These are phyloP conservation scores for Oriolus oriolus DNA, from an alignment of 2,113 vertebrate species.

Conservation along the genomic window DNA sequence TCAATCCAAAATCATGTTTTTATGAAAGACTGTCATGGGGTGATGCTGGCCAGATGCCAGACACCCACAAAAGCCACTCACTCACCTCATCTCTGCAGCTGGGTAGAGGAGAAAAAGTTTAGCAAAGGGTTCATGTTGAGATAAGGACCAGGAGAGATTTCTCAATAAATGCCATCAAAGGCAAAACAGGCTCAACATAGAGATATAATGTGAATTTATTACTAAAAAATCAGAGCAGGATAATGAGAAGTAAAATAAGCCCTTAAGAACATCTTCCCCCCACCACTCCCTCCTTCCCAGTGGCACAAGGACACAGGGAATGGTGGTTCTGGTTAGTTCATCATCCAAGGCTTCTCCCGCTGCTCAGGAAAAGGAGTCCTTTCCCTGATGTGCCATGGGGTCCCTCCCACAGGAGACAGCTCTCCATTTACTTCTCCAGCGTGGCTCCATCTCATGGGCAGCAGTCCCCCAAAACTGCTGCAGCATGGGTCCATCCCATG, in stretches of 20 bases:
- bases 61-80: background rate
- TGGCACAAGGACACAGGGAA: rapidly evolving
- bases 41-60: background rate
- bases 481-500: rapidly evolving
- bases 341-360: rapidly evolving
- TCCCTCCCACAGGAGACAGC: background rate
- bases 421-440: rapidly evolving
- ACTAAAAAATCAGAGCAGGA: background rate
- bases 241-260: background rate
- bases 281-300: background rate
- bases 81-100: background rate
- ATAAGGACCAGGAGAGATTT: background rate
- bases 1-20: background rate
- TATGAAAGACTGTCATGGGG: background rate
- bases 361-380: background rate
- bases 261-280: background rate
- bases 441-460: background rate
- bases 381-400: rapidly evolving
- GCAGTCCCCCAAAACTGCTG: background rate
- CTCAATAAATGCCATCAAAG: background rate
- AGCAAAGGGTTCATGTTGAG: background rate
- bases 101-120: background rate
- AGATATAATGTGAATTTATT: background rate
- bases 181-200: background rate
- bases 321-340: background rate